Conservation (phyloP, 1,140 invertebrate genomes). For the Drosophila triauraria region DNA sequence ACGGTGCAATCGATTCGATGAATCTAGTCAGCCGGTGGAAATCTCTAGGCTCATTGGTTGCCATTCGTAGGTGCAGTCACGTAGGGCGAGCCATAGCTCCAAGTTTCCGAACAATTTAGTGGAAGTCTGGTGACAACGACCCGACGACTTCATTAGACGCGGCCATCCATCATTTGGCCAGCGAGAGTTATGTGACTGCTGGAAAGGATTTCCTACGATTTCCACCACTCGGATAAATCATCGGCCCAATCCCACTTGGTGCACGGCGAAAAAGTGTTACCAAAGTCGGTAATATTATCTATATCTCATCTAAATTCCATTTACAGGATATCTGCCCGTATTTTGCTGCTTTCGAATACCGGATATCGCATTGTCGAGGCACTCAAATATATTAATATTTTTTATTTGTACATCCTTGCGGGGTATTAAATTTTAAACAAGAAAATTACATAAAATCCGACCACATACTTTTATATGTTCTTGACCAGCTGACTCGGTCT, state of each 20-base stretch:
- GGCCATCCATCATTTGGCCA: conserved; percentile 65
- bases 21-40: conserved; percentile 22
- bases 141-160: conserved; percentile 81
- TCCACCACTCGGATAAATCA: conserved; percentile 65
- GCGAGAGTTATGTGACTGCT: conserved; percentile 69
- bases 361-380: too few relatives aligned
- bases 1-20: conserved; percentile 38
- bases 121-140: conserved; percentile 77
- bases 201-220: conserved; percentile 80
- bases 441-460: too few relatives aligned
- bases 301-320: too few relatives aligned
- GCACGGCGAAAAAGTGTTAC: conserved; percentile 4
- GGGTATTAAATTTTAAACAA: too few relatives aligned
- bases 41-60: conserved; percentile 57
- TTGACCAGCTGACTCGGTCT: too few relatives aligned
- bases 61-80: conserved; percentile 76
- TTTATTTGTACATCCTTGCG: too few relatives aligned
- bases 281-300: conserved; percentile 16
- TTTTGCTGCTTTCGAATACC: too few relatives aligned
- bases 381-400: too few relatives aligned
- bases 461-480: too few relatives aligned
- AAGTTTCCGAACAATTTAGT: conserved; percentile 63
- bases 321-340: too few relatives aligned
- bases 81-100: conserved; percentile 51
- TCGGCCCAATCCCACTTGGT: background rate